These are phyloP conservation scores for Collichthys lucidus DNA, from an alignment of 2,113 vertebrate species.

Conservation along the genomic window DNA sequence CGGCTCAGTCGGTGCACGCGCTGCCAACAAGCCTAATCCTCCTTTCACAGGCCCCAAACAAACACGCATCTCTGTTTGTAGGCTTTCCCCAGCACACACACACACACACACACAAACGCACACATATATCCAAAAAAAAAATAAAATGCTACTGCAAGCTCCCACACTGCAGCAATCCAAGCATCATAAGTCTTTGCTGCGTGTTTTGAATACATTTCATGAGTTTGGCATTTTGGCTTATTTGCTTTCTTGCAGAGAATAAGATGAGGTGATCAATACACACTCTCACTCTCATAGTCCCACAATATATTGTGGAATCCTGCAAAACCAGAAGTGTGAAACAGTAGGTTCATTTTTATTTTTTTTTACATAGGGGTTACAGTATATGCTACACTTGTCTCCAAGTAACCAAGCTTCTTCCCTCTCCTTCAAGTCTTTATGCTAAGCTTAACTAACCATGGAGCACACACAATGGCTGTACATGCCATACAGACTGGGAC, in stretches of 20 bases:
- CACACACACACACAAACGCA: constrained; percentile 13
- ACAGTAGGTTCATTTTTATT: neutral
- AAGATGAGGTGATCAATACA: neutral
- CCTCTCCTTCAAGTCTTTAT: neutral
- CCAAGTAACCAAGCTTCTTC: neutral
- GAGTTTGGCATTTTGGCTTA: neutral
- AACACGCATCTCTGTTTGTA: constrained; percentile 60
- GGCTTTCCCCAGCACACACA: constrained; percentile 18
- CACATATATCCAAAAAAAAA: constrained; percentile 11
- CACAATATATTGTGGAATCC: neutral
- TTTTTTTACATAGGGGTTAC: neutral
- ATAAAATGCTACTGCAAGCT: constrained; percentile 15
- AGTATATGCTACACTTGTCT: neutral
- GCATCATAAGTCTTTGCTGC: neutral
- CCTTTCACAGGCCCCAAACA: constrained; percentile 58
- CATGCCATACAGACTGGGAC: neutral
- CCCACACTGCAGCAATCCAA: constrained; percentile 13
- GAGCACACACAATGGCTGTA: neutral
- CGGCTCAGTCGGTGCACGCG: constrained; percentile 57
- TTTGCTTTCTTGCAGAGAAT: neutral
- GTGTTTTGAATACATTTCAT: constrained; percentile 20
- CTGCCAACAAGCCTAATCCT: constrained; percentile 72
- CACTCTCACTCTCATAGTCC: neutral
- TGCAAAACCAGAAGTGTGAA: neutral
- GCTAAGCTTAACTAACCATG: neutral